Conservation (phyloP, 2,888 invertebrate genomes). For the Drosophila prolongata region DNA sequence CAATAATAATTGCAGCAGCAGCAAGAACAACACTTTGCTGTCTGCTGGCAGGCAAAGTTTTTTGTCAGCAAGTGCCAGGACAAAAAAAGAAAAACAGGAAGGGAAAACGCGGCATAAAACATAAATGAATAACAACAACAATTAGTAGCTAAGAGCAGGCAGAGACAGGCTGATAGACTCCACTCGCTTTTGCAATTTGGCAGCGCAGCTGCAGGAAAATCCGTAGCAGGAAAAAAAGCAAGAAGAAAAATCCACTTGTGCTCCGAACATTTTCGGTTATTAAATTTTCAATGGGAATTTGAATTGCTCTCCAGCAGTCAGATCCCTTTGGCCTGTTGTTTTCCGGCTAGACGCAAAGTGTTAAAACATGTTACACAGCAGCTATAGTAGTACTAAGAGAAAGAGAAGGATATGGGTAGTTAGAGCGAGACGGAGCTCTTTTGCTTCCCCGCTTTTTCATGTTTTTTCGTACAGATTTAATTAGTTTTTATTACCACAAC, state of each 20-base stretch:
- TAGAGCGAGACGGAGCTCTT: background rate
- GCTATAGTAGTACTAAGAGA: slow-evolving; percentile 30
- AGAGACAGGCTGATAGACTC: slow-evolving; percentile 13
- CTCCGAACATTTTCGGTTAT: slow-evolving; percentile 69
- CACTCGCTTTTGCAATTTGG: slow-evolving; percentile 52
- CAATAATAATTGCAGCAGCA: slow-evolving; percentile 71
- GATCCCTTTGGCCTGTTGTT: slow-evolving; percentile 34
- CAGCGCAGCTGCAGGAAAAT: slow-evolving; percentile 28
- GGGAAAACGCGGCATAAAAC: slow-evolving; percentile 66
- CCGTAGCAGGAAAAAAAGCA: background rate
- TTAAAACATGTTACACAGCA: slow-evolving; percentile 71
- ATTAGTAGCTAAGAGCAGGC: slow-evolving; percentile 41
- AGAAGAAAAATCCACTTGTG: slow-evolving; percentile 26
- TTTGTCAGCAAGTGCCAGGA: slow-evolving; percentile 56
- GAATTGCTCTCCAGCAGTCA: slow-evolving; percentile 51
- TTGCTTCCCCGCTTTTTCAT: slow-evolving; percentile 34
- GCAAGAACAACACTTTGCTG: slow-evolving; percentile 44
- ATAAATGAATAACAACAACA: slow-evolving; percentile 62
- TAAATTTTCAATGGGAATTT: slow-evolving; percentile 77
- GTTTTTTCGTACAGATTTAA: slow-evolving; percentile 69
- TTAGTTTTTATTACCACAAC: slow-evolving; percentile 71
- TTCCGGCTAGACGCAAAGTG: slow-evolving; percentile 68
- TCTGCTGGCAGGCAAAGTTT: slow-evolving; percentile 59
- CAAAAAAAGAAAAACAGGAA: background rate
- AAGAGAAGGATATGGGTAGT: slow-evolving; percentile 1